phyloP scores from a whole-genome alignment of 2,797 vertebrate species.

The Podarcis siculus region DNA sequence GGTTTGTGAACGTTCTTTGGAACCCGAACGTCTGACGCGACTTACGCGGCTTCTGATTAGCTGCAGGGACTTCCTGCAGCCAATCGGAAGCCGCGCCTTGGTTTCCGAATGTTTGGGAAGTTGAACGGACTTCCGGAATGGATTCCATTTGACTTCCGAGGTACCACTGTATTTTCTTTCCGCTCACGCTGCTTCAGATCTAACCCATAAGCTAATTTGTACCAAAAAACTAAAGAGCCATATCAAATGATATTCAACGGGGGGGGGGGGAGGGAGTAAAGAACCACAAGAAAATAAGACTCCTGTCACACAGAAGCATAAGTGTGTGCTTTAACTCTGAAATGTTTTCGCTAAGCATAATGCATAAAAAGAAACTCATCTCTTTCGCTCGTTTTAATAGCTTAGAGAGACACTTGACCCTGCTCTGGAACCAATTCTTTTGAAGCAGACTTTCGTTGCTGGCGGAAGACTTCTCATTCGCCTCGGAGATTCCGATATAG shows the following conservation, averaged over 20 bases:
- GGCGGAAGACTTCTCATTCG: conserved; percentile 86
- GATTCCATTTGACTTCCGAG: no score
- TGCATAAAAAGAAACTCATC: not conserved
- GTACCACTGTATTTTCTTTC: not conserved
- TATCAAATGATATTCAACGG: not conserved
- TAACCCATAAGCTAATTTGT: not conserved
- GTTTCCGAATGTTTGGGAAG: no score
- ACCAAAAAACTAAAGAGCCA: not conserved
- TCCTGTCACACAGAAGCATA: not conserved
- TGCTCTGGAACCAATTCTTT: conserved; percentile 85
- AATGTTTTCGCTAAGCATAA: not conserved
- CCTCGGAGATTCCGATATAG: conserved; percentile 88
- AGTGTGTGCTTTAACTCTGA: not conserved
- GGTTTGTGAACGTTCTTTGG: no score
- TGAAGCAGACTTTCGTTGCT: conserved; percentile 87
- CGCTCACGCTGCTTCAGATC: not conserved
- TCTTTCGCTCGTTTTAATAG: conserved; percentile 67
- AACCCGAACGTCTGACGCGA: no score
- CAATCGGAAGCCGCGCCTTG: no score
- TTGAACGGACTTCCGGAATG: no score
- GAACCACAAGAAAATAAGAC: not conserved
- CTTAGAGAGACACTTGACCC: conserved; percentile 88
- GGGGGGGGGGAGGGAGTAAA: not conserved
- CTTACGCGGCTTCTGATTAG: no score
- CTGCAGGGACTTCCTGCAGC: no score